Base-by-base conservation (phyloP, 2,888 invertebrate species). In the Caenorhabditis sp. region DNA sequence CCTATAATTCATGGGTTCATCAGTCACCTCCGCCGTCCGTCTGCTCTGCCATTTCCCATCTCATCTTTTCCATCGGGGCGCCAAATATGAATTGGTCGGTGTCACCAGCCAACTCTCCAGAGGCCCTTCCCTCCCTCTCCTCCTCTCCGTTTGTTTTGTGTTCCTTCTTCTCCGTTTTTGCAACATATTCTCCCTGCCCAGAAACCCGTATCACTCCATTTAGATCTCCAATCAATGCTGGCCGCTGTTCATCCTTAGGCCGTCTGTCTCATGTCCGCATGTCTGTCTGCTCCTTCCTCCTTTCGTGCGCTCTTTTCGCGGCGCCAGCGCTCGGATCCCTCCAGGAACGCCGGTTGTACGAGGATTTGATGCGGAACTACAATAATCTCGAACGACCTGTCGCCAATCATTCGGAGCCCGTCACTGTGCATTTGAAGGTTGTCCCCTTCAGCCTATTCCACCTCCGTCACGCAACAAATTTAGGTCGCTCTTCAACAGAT, bases 401-500 rank as follows among this genome's bases (percentile, higher is more conserved):
- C 0, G 83, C 81, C 3, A 88, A 87, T 55, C 87, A 88, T 70
- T 86, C 87, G 4, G 77, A 82, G 22, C 87, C 88, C 13, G 88
- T 87, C 32, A 79, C 79, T 7, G 85, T 85, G 4, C 76, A 82
- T 55, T 74, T 85, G 27, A 85, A 85, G 77, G 84, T 84, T n/a
- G n/a, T n/a, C n/a, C n/a, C n/a, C n/a, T n/a, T n/a, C n/a, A n/a
- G n/a, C n/a, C n/a, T n/a, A n/a, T n/a, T n/a, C n/a, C n/a, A n/a
- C n/a, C n/a, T n/a, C n/a, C n/a, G n/a, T n/a, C 17, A 13, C 41
- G 6, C 13, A 2, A 8, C 13, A 7, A 32, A 39, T 85, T 66
- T 56, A 87, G 81, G 86, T 87, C 8, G 88, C 87, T 9, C 83
- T 88, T 13, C 88, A 88, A 58, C 88, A 88, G 61, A 79, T 88